Percentiles rank a stretch among this genome's conserved stretches.
Conservation (phyloP, 2,113 vertebrate genomes). For the Cacatua alba region DNA sequence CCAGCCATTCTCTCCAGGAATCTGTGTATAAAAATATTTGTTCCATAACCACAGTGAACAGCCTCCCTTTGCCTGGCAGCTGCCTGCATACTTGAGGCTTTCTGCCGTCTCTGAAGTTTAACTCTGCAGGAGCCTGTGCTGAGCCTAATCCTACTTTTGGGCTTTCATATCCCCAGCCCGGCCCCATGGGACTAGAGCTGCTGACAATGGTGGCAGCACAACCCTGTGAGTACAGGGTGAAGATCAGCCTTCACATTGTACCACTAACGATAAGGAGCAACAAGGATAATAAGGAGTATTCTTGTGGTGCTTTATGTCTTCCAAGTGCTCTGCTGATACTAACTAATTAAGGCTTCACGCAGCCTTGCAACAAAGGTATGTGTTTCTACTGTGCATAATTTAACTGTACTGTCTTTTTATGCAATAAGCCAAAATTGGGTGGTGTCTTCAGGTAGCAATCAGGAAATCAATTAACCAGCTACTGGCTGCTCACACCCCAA, state of each 20-base stretch:
- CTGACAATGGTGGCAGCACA: neutral
- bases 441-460: neutral
- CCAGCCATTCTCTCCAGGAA: constrained; percentile 34
- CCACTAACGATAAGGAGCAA: neutral
- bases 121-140: constrained; percentile 14
- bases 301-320: neutral
- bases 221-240: neutral
- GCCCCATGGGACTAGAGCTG: neutral
- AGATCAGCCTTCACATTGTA: neutral
- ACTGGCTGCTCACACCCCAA: neutral
- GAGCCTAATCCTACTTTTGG: neutral
- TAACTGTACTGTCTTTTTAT: neutral
- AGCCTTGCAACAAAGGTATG: neutral
- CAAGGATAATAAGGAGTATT: neutral
- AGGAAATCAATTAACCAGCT: neutral
- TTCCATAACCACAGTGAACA: constrained; percentile 5
- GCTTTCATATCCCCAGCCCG: neutral
- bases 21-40: constrained; percentile 24
- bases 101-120: neutral
- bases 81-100: constrained; percentile 5
- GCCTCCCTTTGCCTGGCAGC: neutral
- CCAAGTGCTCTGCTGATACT: neutral
- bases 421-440: neutral
- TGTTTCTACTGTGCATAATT: neutral
- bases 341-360: neutral